phyloP scores from a whole-genome alignment of 2,797 vertebrate species.

The Eurystomus glaucurus region DNA sequence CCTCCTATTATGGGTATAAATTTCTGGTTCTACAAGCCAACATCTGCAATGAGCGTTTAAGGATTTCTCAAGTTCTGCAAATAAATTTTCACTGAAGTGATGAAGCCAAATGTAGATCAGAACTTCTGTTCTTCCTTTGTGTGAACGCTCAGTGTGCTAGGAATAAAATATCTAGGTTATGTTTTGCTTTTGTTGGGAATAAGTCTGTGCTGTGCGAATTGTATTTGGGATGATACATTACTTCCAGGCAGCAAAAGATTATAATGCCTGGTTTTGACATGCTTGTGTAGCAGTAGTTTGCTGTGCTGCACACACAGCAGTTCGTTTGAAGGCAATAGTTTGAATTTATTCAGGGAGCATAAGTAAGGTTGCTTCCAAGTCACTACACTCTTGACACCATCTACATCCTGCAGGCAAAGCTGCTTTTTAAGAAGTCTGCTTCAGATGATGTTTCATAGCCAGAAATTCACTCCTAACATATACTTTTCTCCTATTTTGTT shows the following conservation, averaged over 20 bases:
- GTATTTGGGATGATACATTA: background rate
- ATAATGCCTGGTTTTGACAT: background rate
- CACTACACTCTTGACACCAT: background rate
- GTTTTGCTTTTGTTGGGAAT: slow-evolving; percentile 19
- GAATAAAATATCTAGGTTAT: background rate
- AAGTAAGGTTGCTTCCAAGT: background rate
- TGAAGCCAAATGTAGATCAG: background rate
- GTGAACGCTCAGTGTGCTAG: background rate
- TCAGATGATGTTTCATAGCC: background rate
- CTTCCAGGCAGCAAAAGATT: background rate
- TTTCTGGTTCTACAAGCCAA: background rate
- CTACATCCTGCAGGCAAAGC: background rate
- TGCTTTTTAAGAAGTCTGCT: background rate
- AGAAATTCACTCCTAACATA: background rate
- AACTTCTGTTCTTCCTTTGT: background rate
- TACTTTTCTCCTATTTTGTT: background rate
- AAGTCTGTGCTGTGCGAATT: background rate
- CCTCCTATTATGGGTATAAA: background rate
- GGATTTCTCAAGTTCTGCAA: background rate
- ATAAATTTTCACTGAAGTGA: background rate
- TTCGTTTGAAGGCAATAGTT: background rate
- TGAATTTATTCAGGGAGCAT: background rate
- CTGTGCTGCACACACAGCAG: background rate
- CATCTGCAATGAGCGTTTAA: background rate
- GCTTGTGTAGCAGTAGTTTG: background rate